Base-by-base conservation (phyloP, 2,113 vertebrate genomes). In the Tylochromis polylepis region DNA sequence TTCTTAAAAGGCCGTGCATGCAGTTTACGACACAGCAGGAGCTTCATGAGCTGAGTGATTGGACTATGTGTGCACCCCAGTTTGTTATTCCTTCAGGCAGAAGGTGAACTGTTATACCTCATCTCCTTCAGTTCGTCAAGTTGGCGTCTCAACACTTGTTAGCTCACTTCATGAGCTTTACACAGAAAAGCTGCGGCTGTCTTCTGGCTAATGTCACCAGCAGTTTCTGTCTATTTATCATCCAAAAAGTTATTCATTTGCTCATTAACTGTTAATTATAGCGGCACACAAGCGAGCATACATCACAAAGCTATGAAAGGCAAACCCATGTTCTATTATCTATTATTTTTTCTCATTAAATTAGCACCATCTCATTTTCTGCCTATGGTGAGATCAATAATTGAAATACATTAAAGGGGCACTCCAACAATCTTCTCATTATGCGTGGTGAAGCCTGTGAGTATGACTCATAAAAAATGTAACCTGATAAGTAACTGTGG, bases 61-160 rank as follows among this genome's bases (percentile, higher is more conserved):
- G 82, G 14, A 78, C 29, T 27, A 29, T 3, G 20, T 82, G 29
- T 70, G 43, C 70, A 82, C 41, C 43, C 2, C 22, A 22, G 65
- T 78, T 62, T 59, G 29, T 87, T 81, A 27, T 62, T 4, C 67
- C 86, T 79, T 53, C 22, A 55, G 78, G 87, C 81, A 60, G 55
- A 5, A 27, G 16, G 55, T 55, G 36, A 87, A 77, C 81, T 81
- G 89, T 81, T 84, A 9, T 38, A 84, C 60, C 83, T 85, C 83
- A 59, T 87, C 72, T 81, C 59, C 65, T 70, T 90, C 85, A 84
- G 85, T 24, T 55, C 79, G 83, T 81, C 59, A 43, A 56, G 77
- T 86, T 84, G 83, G 82, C 58, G 56, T 41, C 79, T 91, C 86
- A 87, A 84, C 86, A 85, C 59, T 79, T 81, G 56, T 87, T 89